Evolutionary conservation across 2,797 vertebrate genomes (phyloP).

Genomic region (Schizopygopsis malacanthus): DNA sequence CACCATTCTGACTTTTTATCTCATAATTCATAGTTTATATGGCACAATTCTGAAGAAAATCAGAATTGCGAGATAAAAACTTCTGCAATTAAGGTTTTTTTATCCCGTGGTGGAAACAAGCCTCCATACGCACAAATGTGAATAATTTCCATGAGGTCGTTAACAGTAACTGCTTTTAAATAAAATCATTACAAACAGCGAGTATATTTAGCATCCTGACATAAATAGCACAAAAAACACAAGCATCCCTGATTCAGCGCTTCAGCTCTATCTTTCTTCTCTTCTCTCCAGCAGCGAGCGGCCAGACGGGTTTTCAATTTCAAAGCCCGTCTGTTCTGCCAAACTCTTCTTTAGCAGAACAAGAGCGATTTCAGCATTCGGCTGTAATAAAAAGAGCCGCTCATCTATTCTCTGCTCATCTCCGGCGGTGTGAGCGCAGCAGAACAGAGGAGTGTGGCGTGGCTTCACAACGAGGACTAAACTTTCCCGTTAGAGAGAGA

Average conservation of each 20-base stretch:
- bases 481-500: background rate
- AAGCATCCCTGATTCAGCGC: slow-evolving; percentile 1
- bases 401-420: slow-evolving; percentile 36
- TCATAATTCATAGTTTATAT: too few relatives aligned
- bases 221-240: slow-evolving; percentile 6
- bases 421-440: slow-evolving; percentile 58
- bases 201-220: slow-evolving; percentile 19
- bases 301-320: slow-evolving; percentile 61
- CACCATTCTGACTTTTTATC: too few relatives aligned
- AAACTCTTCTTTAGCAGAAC: slow-evolving; percentile 64
- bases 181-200: background rate
- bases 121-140: background rate
- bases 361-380: slow-evolving; percentile 64
- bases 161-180: background rate
- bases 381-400: slow-evolving; percentile 26
- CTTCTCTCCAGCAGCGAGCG: slow-evolving; percentile 23
- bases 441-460: slow-evolving; percentile 63
- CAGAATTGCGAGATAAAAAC: background rate
- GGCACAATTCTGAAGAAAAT: background rate
- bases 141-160: background rate
- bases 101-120: background rate
- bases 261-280: slow-evolving; percentile 37
- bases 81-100: background rate
- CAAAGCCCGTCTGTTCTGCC: slow-evolving; percentile 65
- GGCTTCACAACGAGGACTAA: background rate